These are phyloP conservation scores for Benitochromis conjunctus DNA, from an alignment of 2,113 vertebrate species.

Conservation along the genomic window DNA sequence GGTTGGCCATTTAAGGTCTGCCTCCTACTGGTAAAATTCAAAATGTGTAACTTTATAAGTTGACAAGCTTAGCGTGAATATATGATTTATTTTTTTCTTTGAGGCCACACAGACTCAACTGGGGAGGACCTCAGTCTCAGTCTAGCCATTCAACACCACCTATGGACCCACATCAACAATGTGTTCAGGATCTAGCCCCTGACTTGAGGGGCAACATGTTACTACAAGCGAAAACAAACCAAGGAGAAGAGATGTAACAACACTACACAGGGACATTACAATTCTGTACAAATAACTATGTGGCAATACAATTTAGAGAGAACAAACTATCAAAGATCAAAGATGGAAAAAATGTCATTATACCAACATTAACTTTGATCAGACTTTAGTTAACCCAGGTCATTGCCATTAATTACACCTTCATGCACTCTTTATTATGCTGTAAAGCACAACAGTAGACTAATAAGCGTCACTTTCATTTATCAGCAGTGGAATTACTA, in stretches of 20 bases:
- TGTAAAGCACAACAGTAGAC: not conserved
- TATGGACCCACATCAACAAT: not conserved
- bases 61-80: not conserved
- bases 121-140: not conserved
- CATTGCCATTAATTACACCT: not conserved
- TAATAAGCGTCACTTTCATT: not conserved
- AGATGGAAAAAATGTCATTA: not conserved
- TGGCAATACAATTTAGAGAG: not conserved
- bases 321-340: not conserved
- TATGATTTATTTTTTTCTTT: not conserved
- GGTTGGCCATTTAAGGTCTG: not conserved
- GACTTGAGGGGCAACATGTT: not conserved
- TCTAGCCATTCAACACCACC: not conserved
- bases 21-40: not conserved
- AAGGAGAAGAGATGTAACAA: not conserved
- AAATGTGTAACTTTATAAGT: not conserved
- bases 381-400: not conserved
- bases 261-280: not conserved
- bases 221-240: not conserved
- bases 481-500: not conserved
- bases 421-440: not conserved
- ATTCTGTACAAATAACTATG: not conserved
- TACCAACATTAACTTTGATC: not conserved
- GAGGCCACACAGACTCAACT: not conserved
- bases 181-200: not conserved